Evolutionary conservation across 1,140 invertebrate genomes (phyloP).

Genomic region (Lucilia sericata): DNA sequence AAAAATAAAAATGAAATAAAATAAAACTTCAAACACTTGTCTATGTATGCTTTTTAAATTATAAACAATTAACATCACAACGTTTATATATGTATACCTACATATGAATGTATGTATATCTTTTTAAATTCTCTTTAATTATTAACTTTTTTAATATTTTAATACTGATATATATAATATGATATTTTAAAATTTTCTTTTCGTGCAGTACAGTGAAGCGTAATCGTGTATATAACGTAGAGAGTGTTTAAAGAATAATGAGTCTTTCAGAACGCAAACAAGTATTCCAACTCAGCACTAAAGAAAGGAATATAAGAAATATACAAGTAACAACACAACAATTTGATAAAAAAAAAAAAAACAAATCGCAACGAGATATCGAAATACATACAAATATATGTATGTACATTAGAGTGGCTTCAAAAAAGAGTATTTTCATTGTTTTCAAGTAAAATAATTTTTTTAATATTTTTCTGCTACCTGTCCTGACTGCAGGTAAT

Average conservation of each 20-base stretch:
- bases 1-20: background rate
- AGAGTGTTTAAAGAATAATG: constrained; percentile 9
- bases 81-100: too few species aligned
- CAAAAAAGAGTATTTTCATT: too few species aligned
- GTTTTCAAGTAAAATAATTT: too few species aligned
- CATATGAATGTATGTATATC: too few species aligned
- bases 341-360: background rate
- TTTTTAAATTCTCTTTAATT: too few species aligned
- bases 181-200: background rate
- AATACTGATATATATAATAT: too few species aligned
- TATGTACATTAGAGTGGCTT: background rate
- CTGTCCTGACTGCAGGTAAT: too few species aligned
- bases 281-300: background rate
- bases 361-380: background rate
- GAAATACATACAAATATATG: background rate
- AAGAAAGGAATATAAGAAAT: background rate
- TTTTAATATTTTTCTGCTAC: too few species aligned
- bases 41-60: background rate
- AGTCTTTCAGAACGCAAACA: background rate
- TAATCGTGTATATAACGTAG: background rate
- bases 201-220: background rate
- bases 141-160: too few species aligned
- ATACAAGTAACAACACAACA: background rate
- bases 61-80: background rate
- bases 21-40: background rate